phyloP scores from a whole-genome alignment of 2,888 invertebrate species.

The Clanis bilineata region DNA sequence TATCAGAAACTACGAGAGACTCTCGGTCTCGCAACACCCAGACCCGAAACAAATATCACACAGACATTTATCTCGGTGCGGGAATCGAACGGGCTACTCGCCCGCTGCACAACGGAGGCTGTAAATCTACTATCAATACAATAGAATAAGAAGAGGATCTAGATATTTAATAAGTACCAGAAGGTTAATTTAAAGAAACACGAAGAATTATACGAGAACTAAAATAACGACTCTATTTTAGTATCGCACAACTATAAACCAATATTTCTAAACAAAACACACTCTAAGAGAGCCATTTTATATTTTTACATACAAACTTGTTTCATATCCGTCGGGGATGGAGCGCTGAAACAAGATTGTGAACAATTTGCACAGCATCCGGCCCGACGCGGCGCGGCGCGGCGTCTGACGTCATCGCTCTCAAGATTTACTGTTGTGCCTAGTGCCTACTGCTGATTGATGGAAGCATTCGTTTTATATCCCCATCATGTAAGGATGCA shows the following conservation, averaged over 20 bases:
- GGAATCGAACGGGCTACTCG: no score
- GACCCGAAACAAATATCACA: no score
- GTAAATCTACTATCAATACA: no score
- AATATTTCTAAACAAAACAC: neutral
- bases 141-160: no score
- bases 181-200: no score
- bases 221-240: neutral
- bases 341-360: slow-evolving; percentile 6
- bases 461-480: neutral
- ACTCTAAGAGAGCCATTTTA: neutral
- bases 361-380: slow-evolving; percentile 9
- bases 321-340: slow-evolving; percentile 5
- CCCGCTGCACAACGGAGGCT: no score
- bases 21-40: no score
- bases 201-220: neutral
- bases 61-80: no score
- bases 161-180: no score
- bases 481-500: no score
- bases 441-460: neutral
- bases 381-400: neutral
- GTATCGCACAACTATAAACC: neutral
- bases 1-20: no score
- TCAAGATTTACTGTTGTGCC: neutral
- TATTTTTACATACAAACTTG: slow-evolving; percentile 5
- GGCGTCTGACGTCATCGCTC: neutral